Percentiles rank a stretch among this genome's conserved stretches.
Evolutionary conservation across 2,888 invertebrate species (phyloP).

Genomic region (Axea sp.): DNA sequence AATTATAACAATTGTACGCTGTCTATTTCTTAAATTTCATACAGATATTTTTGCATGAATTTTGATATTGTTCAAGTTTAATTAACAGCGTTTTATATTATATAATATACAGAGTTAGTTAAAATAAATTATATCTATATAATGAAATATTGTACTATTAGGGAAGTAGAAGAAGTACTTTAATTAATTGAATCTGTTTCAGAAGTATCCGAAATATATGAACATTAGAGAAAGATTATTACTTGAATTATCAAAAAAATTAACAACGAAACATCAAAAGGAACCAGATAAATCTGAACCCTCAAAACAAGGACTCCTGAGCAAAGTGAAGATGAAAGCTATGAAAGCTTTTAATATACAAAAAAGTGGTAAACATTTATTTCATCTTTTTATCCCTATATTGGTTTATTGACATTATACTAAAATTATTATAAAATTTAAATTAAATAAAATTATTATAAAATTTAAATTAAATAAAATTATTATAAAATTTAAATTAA

Average conservation of each 20-base stretch:
- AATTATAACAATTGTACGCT: too few relatives aligned
- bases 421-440: neutral
- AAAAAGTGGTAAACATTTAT: slow-evolving; percentile 61
- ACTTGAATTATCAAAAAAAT: slow-evolving; percentile 79
- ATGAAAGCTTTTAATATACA: slow-evolving; percentile 80
- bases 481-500: neutral
- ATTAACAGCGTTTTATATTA: too few relatives aligned
- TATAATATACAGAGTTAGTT: too few relatives aligned
- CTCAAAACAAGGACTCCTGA: slow-evolving; percentile 78
- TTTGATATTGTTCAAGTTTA: too few relatives aligned
- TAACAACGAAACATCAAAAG: slow-evolving; percentile 70
- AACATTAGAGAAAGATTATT: slow-evolving; percentile 80
- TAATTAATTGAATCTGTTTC: slow-evolving; percentile 67
- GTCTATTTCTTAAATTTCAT: too few relatives aligned
- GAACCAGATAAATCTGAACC: slow-evolving; percentile 68
- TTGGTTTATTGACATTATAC: too few relatives aligned
- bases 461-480: neutral
- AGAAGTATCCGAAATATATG: slow-evolving; percentile 81
- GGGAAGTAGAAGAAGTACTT: neutral
- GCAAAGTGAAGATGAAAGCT: slow-evolving; percentile 81
- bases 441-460: neutral
- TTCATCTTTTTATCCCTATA: too few relatives aligned
- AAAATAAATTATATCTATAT: too few relatives aligned
- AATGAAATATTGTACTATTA: too few relatives aligned
- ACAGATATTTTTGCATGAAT: too few relatives aligned